phyloP scores from a whole-genome alignment of 2,797 vertebrate species.

The Anguilla marmorata region DNA sequence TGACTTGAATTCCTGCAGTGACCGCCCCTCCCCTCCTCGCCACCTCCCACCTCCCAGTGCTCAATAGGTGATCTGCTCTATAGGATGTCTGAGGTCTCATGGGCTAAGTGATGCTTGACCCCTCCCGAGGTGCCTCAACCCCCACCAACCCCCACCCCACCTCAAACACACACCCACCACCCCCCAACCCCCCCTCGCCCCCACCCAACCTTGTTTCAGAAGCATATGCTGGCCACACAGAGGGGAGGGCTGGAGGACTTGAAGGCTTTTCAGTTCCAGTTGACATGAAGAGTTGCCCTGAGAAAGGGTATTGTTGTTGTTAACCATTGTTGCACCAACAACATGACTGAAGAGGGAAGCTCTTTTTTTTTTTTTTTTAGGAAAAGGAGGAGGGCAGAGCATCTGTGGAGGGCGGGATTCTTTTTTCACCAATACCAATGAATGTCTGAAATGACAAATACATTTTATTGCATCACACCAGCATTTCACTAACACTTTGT shows the following conservation, averaged over 20 bases:
- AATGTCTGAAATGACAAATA: constrained; percentile 52
- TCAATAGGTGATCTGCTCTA: constrained; percentile 45
- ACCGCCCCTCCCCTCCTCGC: constrained; percentile 17
- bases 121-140: constrained; percentile 54
- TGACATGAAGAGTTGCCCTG: constrained; percentile 53
- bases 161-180: not conserved
- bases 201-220: constrained; percentile 54
- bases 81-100: constrained; percentile 50
- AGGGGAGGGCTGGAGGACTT: constrained; percentile 30
- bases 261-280: constrained; percentile 46
- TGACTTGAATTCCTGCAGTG: constrained; percentile 65
- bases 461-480: not conserved
- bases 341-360: constrained; percentile 29
- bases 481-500: not conserved
- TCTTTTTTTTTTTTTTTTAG: not conserved
- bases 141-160: constrained; percentile 39
- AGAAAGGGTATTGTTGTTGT: constrained; percentile 60
- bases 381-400: constrained; percentile 31
- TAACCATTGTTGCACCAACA: constrained; percentile 62
- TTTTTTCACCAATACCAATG: constrained; percentile 48
- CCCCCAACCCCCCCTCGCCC: too few species aligned
- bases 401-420: constrained; percentile 35
- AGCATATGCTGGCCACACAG: constrained; percentile 66
- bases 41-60: constrained; percentile 24
- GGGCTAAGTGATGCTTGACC: constrained; percentile 55